Base-by-base conservation (phyloP, 2,797 vertebrate genomes). In the Chlorospingus semifuscus region DNA sequence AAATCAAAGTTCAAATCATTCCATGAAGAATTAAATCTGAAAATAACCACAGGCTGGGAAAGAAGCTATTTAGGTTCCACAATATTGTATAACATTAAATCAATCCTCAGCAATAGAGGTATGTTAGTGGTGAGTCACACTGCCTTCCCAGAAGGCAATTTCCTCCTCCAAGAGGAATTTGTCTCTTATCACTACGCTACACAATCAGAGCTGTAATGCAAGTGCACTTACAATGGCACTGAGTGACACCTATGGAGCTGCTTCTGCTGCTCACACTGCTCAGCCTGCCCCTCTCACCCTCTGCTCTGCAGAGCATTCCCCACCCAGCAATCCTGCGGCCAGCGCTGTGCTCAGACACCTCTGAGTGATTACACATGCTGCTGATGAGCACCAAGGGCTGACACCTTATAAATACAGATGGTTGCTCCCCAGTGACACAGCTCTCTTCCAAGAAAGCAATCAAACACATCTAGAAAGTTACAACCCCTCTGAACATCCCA, bases 391-490 rank as follows among this genome's bases (percentile, higher is more conserved):
- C 50, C 70, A 49, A 37, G 75, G 63, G 74, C 79, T 83, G 63
- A 71, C 56, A 77, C 27, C 49, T 47, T 4, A 30, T 11, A 80
- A 89, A 64, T 26, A 53, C 57, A 70, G 49, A 36, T 2, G 7
- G 71, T 71, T 70, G n/a, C 10, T 83, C 74, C 64, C 63, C 55
- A 63, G 30, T 34, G 49, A 82, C 2, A 24, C 5, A 66, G 47
- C 12, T 70, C 72, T 57, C 79, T 53, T 64, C 53, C 56, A 87
- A 93, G 34, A 87, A 55, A 68, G 64, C 15, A 8, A 59, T 64
- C 83, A 82, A 85, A 83, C 75, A 49, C 39, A 77, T 34, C 68
- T 63, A 80, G n/a, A 82, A 89, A 83, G 81, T 93, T 76, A 91
- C 34, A 93, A 49, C 29, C 44, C 64, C 75, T 79, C 75, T 72